Evolutionary conservation across 2,888 invertebrate species (phyloP), one percentile per base, ranked within the genome.

Genomic region (Nezara viridula): DNA sequence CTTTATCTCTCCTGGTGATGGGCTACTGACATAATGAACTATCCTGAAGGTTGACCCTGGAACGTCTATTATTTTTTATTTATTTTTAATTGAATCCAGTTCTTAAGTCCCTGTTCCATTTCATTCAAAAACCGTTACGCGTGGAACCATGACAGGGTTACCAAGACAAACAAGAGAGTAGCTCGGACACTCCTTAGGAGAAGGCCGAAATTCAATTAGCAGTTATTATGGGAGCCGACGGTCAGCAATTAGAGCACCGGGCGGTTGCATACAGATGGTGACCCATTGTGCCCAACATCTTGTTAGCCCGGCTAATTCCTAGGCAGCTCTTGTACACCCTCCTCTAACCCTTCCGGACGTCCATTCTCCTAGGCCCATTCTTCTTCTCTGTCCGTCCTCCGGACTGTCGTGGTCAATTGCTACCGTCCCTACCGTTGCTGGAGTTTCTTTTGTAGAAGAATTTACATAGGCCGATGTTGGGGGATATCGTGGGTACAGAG

Each of bases 261-360:
- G n/a, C 40, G 81, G 81, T 19, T 81, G 81, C 81, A 81, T 81
- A 81, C 81, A 81, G 81, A 81, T 81, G 81, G 27, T 81, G 44
- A 81, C 6, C 81, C 81, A 81, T 81, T 81, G 49, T 85, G 19
- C 50, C 27, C 73, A 21, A 40, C 90, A 86, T 90, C 89, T 86
- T 90, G 89, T 90, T 90, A 89, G 89, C 85, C 47, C 47, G 89
- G 87, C 90, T 90, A 90, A 90, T 90, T 90, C 89, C 89, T 90
- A 90, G 90, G 90, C 90, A 90, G 89, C 73, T 86, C 89, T 90
- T 86, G 90, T 90, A 86, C 81, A 44, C 90, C 86, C 90, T 81
- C 81, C 40, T 32, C 49, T 86, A 86, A 86, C 86, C 86, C 86
- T 32, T 24, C 86, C 49, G 49, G 86, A 86, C 86, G 47, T 44